phyloP scores from a whole-genome alignment of 2,888 invertebrate species.

The Melitaea athalia region DNA sequence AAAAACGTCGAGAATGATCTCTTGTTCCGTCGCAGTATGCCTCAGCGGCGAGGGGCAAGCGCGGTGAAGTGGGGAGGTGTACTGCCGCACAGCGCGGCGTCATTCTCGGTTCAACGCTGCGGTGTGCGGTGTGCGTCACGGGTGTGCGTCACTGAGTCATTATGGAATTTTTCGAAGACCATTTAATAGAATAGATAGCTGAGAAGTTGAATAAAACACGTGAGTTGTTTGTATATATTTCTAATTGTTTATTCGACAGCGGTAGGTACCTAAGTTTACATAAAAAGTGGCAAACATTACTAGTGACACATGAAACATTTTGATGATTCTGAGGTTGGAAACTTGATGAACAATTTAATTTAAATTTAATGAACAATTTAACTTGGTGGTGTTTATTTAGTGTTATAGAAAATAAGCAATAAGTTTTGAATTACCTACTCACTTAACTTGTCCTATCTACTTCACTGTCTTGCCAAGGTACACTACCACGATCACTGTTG shows the following conservation, averaged over 20 bases:
- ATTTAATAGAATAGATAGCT: background rate
- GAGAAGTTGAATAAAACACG: slow-evolving; percentile 1
- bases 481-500: too few relatives aligned
- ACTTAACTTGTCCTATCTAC: too few relatives aligned
- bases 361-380: too few relatives aligned
- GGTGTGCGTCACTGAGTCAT: background rate
- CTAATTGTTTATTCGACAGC: too few relatives aligned
- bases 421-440: too few relatives aligned
- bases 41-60: background rate
- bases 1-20: background rate
- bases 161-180: background rate
- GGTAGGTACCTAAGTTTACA: too few relatives aligned
- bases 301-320: too few relatives aligned
- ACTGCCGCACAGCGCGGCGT: background rate
- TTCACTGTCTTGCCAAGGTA: too few relatives aligned
- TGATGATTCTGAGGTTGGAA: too few relatives aligned
- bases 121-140: background rate
- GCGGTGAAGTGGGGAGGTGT: slow-evolving; percentile 3
- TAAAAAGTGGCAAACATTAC: too few relatives aligned
- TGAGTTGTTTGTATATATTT: background rate
- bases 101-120: background rate
- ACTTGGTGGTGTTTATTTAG: too few relatives aligned
- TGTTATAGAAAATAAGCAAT: too few relatives aligned
- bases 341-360: background rate
- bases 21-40: background rate